Base-by-base conservation (phyloP, 37 sponge, comb jelly and placozoan genomes). In the Bolinopsis microptera region DNA sequence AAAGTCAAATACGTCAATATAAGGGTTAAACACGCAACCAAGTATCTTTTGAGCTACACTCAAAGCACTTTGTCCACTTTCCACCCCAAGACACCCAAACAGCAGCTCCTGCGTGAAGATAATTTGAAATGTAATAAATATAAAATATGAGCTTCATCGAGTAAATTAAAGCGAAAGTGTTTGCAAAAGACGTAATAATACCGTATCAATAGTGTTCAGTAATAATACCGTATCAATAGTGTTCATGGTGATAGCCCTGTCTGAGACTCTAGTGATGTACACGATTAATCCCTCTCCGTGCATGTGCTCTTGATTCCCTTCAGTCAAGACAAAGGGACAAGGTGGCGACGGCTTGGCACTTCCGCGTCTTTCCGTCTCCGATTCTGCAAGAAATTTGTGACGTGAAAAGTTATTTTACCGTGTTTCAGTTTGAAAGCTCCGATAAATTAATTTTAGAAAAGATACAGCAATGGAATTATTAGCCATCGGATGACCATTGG, bases 1-100 rank as follows among this genome's bases (percentile, higher is more conserved):
- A n/a, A 86, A 41, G 61, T 86, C 61, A n/a, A 86, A 86, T 30
- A 3, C 90, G n/a, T 86, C 61, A 39, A 86, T 40, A 27, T 86
- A 86, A 13, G 90, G 90, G 30, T 39, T 86, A 31, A 39, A 86
- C 1, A 86, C 21, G 26, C 61, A 86, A 0, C 90, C 90, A 8
- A 86, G 40, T 13, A 86, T 22, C 2, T 86, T 41, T 48, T 86
- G 61, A 16, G 26, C 90, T 28, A 86, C 90, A 0, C 22, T 34
- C 27, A 86, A n/a, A 38, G 61, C 61, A 34, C 61, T 41, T 30
- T 86, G 90, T 0, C 35, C 90, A 25, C 25, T 38, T 39, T 86
- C 61, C 9, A 86, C 61, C 13, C 23, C 37, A 24, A n/a, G 23
- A 23, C 25, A 35, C 3, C 90, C 90, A 27, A 86, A 86, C 61